Conservation (phyloP, 2,888 invertebrate genomes). For the Teleiodes luculella region DNA sequence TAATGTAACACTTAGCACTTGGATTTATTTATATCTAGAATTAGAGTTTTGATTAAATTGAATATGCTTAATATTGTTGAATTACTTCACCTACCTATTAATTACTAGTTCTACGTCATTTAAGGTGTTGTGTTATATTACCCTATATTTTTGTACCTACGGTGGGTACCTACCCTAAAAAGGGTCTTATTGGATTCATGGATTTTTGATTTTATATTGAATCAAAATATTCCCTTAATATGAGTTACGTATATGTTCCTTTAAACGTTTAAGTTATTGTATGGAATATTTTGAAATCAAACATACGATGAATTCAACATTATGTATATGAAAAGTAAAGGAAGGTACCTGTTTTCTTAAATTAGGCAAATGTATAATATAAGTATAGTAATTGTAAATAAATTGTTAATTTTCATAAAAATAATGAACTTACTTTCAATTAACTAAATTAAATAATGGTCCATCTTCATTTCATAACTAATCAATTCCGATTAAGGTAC, state of each 20-base stretch:
- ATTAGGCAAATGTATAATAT: not conserved
- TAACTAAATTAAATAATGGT: constrained; percentile 25
- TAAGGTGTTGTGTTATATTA: constrained; percentile 32
- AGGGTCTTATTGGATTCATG: constrained; percentile 16
- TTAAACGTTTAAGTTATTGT: constrained; percentile 35
- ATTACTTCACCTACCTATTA: constrained; percentile 37
- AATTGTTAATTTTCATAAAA: constrained; percentile 11
- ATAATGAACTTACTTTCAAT: constrained; percentile 16
- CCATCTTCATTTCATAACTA: constrained; percentile 36
- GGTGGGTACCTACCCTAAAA: constrained; percentile 21
- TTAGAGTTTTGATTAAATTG: constrained; percentile 47
- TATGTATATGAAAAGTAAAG: not conserved
- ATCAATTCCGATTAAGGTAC: constrained; percentile 49
- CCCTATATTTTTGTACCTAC: constrained; percentile 14
- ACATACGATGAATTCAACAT: constrained; percentile 15
- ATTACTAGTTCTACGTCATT: constrained; percentile 33
- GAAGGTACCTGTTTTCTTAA: not conserved
- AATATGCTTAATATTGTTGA: constrained; percentile 38
- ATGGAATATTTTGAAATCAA: constrained; percentile 22
- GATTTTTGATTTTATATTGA: constrained; percentile 20
- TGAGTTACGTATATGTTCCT: constrained; percentile 50
- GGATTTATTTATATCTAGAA: constrained; percentile 51
- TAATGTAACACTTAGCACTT: constrained; percentile 69
- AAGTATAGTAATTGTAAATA: not conserved
- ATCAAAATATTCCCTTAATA: constrained; percentile 24